A percentile compares a stretch with the other conserved stretches of the same genome.
Conservation (phyloP, 2,888 invertebrate genomes). For the Plebejus argus region DNA sequence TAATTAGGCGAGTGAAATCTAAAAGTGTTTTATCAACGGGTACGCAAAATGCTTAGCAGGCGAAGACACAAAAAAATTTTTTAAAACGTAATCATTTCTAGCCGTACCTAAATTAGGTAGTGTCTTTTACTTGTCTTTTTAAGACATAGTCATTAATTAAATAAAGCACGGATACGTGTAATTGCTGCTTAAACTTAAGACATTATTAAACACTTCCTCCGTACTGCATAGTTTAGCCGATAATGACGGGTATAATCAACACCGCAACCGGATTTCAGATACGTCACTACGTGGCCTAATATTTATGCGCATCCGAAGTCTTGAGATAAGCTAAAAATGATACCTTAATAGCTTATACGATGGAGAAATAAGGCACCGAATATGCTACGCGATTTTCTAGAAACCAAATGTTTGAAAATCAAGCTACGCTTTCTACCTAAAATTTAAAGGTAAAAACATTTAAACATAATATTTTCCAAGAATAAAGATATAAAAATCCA, state of each 20-base stretch:
- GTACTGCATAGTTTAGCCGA: neutral
- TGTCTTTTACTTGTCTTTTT: neutral
- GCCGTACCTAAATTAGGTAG: neutral
- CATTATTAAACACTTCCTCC: neutral
- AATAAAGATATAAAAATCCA: neutral
- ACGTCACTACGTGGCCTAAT: neutral
- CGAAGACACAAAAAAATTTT: neutral
- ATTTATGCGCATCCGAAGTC: neutral
- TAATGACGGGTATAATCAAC: neutral
- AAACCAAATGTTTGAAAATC: neutral
- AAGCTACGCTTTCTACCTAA: neutral
- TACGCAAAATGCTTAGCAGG: too few relatives aligned
- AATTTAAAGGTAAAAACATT: too few relatives aligned
- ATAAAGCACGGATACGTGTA: neutral
- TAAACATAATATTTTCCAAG: too few relatives aligned
- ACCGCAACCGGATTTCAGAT: constrained; percentile 12
- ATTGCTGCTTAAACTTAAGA: neutral
- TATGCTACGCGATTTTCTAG: neutral
- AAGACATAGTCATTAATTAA: neutral
- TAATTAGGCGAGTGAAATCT: too few relatives aligned
- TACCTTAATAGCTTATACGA: neutral
- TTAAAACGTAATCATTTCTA: neutral
- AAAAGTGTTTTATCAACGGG: too few relatives aligned
- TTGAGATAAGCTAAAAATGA: neutral
- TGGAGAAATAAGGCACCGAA: neutral